Conservation (phyloP, 2,113 vertebrate species). For the Varanus salvator region DNA sequence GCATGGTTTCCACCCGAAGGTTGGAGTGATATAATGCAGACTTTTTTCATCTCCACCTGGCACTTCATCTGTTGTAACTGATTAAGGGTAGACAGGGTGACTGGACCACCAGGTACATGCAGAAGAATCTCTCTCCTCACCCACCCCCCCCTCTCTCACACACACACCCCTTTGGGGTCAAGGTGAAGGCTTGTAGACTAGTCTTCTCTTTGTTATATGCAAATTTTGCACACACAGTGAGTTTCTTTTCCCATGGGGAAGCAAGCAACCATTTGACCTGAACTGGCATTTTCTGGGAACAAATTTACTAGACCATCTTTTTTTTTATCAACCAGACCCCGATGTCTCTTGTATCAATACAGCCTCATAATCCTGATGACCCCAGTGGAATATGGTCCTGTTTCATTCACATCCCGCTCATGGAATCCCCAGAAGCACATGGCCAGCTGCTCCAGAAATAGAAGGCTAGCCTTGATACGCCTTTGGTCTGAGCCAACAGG, state of each 20-base stretch:
- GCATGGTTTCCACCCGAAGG: no score
- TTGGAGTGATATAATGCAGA: background rate
- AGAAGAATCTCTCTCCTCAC: no score
- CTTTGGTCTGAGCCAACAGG: background rate
- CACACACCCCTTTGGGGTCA: background rate
- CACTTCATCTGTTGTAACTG: background rate
- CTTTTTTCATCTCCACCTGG: background rate
- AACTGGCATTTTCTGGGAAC: background rate
- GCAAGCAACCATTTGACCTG: background rate
- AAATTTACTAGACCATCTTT: background rate
- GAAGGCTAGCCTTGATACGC: background rate
- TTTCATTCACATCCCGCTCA: background rate
- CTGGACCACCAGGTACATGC: no score
- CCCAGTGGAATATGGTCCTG: no score
- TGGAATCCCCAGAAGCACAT: no score
- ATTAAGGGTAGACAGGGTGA: background rate
- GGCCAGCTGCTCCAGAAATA: background rate
- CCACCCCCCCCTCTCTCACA: background rate
- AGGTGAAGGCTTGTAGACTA: background rate
- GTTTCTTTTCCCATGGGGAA: background rate
- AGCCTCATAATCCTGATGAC: background rate
- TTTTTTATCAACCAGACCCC: background rate
- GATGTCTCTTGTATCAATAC: background rate
- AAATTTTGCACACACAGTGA: background rate
- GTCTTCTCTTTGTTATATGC: background rate